Conservation (phyloP, 2,797 vertebrate species). For the Brotogeris chrysoptera region DNA sequence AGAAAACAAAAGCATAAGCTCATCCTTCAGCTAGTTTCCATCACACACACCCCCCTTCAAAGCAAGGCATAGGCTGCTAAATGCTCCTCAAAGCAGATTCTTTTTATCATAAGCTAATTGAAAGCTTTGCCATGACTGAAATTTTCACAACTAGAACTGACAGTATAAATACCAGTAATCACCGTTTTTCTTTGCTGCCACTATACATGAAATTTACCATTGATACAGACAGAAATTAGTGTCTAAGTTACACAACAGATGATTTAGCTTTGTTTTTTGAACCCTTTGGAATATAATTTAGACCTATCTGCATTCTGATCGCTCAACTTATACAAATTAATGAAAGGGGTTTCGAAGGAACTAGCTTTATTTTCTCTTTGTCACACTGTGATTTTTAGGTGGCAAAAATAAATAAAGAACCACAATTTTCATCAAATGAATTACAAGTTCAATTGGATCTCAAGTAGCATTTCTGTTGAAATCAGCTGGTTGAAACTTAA, state of each 20-base stretch:
- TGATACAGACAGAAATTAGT: not conserved
- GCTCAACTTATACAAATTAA: not conserved
- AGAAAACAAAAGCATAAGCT: not conserved
- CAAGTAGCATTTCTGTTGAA: not conserved
- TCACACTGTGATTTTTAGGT: not conserved
- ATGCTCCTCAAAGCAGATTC: not conserved
- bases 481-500: not conserved
- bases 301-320: not conserved
- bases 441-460: not conserved
- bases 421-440: not conserved
- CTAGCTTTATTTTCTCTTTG: not conserved
- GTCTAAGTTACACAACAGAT: not conserved
- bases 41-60: fast-evolving
- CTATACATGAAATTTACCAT: not conserved
- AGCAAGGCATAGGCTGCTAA: not conserved
- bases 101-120: not conserved
- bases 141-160: not conserved
- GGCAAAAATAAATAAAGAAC: not conserved
- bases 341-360: not conserved
- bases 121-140: not conserved
- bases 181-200: not conserved
- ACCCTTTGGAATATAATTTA: not conserved
- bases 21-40: not conserved
- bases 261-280: not conserved
- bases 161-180: not conserved